A percentile compares a stretch with the other conserved stretches of the same genome.
Evolutionary conservation across 2,113 vertebrate species (phyloP).

Genomic region (Buteo buteo): DNA sequence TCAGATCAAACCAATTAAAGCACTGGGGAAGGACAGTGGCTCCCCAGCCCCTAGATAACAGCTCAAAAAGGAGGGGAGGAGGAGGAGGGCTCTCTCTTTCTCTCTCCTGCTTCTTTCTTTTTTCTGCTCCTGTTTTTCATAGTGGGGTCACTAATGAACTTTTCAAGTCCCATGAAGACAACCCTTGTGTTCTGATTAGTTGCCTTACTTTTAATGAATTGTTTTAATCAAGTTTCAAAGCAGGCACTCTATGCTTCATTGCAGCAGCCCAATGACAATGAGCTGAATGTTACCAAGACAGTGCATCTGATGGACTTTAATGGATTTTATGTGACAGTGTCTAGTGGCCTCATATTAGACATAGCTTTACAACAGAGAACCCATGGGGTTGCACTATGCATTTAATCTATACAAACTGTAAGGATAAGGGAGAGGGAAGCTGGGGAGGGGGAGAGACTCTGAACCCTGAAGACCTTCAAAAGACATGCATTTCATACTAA

Average conservation of each 20-base stretch:
- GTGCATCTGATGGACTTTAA: slow-evolving; percentile 70
- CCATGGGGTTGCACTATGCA: slow-evolving; percentile 60
- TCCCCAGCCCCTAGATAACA: background rate
- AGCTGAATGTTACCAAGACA: slow-evolving; percentile 63
- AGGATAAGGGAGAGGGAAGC: slow-evolving; percentile 44
- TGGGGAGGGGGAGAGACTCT: slow-evolving; percentile 7
- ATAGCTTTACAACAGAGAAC: slow-evolving; percentile 64
- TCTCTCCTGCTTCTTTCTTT: background rate
- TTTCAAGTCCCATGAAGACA: slow-evolving; percentile 62
- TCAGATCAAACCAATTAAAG: slow-evolving; percentile 13
- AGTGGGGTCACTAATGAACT: slow-evolving; percentile 48
- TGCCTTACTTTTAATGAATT: slow-evolving; percentile 69
- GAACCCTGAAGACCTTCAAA: slow-evolving; percentile 68
- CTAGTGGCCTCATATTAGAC: slow-evolving; percentile 66
- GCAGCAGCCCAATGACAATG: slow-evolving; percentile 65
- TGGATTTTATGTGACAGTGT: slow-evolving; percentile 69
- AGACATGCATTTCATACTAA: slow-evolving; percentile 56
- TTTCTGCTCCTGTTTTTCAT: background rate
- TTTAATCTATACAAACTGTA: slow-evolving; percentile 67
- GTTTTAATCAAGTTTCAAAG: slow-evolving; percentile 75
- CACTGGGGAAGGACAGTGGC: background rate
- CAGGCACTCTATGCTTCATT: slow-evolving; percentile 68
- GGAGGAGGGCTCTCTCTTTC: background rate
- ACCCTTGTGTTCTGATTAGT: slow-evolving; percentile 55
- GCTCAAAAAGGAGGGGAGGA: background rate